These are phyloP conservation scores for Paramormyrops kingsleyae DNA, from an alignment of 2,113 vertebrate species.

Conservation along the genomic window DNA sequence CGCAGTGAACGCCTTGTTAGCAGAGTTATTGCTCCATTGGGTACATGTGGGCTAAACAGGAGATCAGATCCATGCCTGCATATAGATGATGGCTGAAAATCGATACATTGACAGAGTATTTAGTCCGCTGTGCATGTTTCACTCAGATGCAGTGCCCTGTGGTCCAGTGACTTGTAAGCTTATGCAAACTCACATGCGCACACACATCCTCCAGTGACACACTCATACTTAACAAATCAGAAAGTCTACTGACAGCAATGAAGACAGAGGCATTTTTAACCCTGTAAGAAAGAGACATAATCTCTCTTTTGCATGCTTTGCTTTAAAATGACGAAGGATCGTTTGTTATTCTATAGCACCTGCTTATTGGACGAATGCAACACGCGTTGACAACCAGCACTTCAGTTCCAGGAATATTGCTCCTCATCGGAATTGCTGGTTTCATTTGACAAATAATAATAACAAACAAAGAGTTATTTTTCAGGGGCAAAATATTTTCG, in stretches of 20 bases:
- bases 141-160: not conserved
- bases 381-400: not conserved
- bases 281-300: not conserved
- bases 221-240: not conserved
- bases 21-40: not conserved
- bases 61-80: not conserved
- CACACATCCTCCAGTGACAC: not conserved
- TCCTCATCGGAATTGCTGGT: not conserved
- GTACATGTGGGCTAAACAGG: not conserved
- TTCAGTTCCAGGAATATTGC: not conserved
- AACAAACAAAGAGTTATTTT: not conserved
- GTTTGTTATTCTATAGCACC: not conserved
- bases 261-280: not conserved
- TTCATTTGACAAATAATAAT: not conserved
- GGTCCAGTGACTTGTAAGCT: not conserved
- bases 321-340: not conserved
- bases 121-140: not conserved
- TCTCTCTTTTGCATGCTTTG: not conserved
- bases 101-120: not conserved
- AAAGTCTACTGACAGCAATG: not conserved
- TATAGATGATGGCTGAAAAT: conserved; percentile 2
- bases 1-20: not conserved
- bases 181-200: not conserved
- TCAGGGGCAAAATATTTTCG: not conserved
- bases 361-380: not conserved